Percentiles rank a stretch among this genome's conserved stretches.
These are phyloP conservation scores for Cenopis cana DNA, from an alignment of 2,888 invertebrate genomes.

Conservation along the genomic window DNA sequence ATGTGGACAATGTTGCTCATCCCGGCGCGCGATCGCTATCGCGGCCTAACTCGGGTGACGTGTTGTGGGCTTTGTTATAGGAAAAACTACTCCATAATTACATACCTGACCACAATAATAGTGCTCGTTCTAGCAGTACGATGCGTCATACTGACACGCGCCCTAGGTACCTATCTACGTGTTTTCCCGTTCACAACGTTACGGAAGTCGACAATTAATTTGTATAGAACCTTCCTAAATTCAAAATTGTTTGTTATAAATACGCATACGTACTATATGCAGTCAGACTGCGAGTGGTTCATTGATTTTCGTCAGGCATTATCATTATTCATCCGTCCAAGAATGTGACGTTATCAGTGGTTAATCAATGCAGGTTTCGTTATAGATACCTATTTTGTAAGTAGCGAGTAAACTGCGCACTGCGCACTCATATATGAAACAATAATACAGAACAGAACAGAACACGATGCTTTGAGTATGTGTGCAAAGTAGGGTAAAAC, in stretches of 20 bases:
- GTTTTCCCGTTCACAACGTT: constrained; percentile 1
- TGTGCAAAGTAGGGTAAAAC: no score
- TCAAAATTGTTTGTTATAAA: not conserved
- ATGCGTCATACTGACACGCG: constrained; percentile 26
- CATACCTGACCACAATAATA: constrained; percentile 18
- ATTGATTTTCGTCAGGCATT: constrained; percentile 12
- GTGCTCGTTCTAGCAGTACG: constrained; percentile 7
- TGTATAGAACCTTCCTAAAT: not conserved
- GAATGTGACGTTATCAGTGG: constrained; percentile 16
- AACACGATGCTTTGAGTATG: not conserved
- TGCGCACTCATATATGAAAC: not conserved
- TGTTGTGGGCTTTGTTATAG: constrained; percentile 45
- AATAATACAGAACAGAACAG: not conserved
- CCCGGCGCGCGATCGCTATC: constrained; percentile 48
- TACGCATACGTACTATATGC: not conserved
- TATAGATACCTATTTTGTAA: not conserved
- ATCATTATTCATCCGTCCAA: constrained; percentile 4
- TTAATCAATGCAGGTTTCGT: not conserved
- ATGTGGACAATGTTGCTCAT: constrained; percentile 63
- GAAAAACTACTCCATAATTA: constrained; percentile 55
- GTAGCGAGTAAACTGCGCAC: not conserved
- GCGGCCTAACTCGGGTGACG: constrained; percentile 46
- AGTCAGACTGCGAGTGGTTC: constrained; percentile 1
- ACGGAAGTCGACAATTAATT: constrained; percentile 18
- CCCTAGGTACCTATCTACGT: constrained; percentile 5